Evolutionary conservation across 2,888 invertebrate genomes (phyloP), one percentile per base, ranked within the genome.

Genomic region (Formica aserva): DNA sequence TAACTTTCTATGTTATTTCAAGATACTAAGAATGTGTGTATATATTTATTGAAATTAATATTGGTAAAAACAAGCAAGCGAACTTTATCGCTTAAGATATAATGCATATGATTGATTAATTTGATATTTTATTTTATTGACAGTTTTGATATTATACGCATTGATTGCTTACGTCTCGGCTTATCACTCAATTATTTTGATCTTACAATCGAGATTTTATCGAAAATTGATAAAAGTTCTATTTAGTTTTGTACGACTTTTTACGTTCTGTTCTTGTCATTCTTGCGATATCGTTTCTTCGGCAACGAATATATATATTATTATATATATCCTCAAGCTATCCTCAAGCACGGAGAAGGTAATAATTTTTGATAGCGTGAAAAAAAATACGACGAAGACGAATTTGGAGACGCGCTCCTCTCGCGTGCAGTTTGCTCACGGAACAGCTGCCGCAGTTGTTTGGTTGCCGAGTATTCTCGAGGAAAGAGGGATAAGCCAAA

Each of bases 371-470:
- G 18, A 35, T 32, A 9, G 13, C 22, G 32, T 45, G 45, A 41
- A 35, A 67, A 78, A 38, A 77, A 76, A 66, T 52, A 52, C 72
- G 60, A 32, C 45, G n/a, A 52, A 57, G 80, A 84, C 75, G 82
- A 85, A 83, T 87, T 87, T 78, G 76, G 84, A 71, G 60, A 75
- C 66, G 66, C 66, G 74, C n/a, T 66, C 11, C 78, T 55, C 82
- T 66, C 62, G 63, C 65, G 15, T 76, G 76, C 85, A 89, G 91
- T 87, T 88, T 83, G 91, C 77, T 83, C 85, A 26, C 26, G 57
- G 91, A 92, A 92, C 94, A 94, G 94, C 94, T 94, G 94, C 91
- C 90, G 90, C 92, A 93, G 92, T 93, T 93, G 92, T 91, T 89
- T 91, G 92, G 91, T 91, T 91, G 91, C 85, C 87, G 90, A 88